These are phyloP conservation scores for Tadarida brasiliensis DNA, from an alignment of 2,797 vertebrate species.

Conservation along the genomic window DNA sequence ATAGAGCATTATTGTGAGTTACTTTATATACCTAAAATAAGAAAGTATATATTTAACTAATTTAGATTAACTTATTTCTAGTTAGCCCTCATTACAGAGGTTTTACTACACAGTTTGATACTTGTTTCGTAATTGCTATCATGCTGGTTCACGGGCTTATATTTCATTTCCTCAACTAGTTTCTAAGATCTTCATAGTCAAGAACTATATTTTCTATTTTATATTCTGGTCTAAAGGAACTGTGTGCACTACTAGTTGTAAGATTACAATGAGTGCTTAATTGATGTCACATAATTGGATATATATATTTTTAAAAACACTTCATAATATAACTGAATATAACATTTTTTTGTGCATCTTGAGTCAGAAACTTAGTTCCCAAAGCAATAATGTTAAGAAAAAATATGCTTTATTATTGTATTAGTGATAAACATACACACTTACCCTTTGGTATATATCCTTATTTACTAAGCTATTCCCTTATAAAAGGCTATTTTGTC, in stretches of 20 bases:
- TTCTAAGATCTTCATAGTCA: not conserved
- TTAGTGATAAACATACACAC: not conserved
- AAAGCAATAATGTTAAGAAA: slow-evolving; percentile 33
- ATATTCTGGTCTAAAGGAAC: not conserved
- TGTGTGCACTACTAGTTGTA: not conserved
- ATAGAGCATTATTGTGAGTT: not conserved
- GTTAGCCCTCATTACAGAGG: not conserved
- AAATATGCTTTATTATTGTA: not conserved
- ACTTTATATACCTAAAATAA: not conserved
- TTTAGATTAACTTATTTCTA: not conserved
- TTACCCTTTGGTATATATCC: not conserved
- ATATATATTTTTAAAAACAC: not conserved
- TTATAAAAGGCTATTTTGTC: not conserved
- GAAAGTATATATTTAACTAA: not conserved
- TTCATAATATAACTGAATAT: slow-evolving; percentile 15
- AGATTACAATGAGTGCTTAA: not conserved
- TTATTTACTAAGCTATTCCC: not conserved
- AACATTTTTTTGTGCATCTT: not conserved
- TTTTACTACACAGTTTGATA: not conserved
- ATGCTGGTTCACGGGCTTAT: not conserved
- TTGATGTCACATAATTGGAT: not conserved
- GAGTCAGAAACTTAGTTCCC: not conserved
- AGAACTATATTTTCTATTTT: not conserved
- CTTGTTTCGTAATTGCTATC: not conserved
- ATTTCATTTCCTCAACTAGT: not conserved